These are phyloP conservation scores for Shargacucullia verbasci DNA, from an alignment of 2,888 invertebrate species.

Conservation along the genomic window DNA sequence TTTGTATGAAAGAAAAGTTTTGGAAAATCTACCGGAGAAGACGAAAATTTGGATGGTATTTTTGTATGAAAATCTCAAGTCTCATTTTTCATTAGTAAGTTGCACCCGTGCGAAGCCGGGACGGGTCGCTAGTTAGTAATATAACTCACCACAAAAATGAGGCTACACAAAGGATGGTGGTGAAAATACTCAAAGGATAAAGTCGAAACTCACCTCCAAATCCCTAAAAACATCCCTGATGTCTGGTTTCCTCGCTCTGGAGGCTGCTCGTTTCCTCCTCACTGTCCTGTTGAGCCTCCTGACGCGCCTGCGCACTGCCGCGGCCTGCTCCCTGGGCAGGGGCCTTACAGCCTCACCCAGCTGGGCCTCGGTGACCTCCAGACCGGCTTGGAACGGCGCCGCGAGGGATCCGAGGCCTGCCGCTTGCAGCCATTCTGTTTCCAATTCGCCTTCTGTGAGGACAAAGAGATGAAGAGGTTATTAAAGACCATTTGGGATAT, in stretches of 20 bases:
- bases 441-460: constrained; percentile 92
- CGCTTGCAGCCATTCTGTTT: constrained; percentile 93
- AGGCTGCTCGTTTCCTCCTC: constrained; percentile 88
- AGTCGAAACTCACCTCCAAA: constrained; percentile 90
- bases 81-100: no score
- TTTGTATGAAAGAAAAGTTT: no score
- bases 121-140: no score
- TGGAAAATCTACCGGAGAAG: no score
- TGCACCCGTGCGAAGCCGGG: no score
- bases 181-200: neutral
- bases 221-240: constrained; percentile 95
- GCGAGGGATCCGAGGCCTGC: constrained; percentile 92
- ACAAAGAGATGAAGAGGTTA: constrained; percentile 51
- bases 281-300: constrained; percentile 93
- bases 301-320: constrained; percentile 93
- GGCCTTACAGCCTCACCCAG: constrained; percentile 90
- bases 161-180: no score
- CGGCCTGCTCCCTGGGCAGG: constrained; percentile 92
- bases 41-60: no score
- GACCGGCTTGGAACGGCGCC: constrained; percentile 91
- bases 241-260: constrained; percentile 92
- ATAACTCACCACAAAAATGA: no score
- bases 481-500: neutral
- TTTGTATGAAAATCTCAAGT: no score
- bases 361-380: constrained; percentile 91